Evolutionary conservation across 2,888 invertebrate species (phyloP).

Genomic region (Colostygia pectinataria): DNA sequence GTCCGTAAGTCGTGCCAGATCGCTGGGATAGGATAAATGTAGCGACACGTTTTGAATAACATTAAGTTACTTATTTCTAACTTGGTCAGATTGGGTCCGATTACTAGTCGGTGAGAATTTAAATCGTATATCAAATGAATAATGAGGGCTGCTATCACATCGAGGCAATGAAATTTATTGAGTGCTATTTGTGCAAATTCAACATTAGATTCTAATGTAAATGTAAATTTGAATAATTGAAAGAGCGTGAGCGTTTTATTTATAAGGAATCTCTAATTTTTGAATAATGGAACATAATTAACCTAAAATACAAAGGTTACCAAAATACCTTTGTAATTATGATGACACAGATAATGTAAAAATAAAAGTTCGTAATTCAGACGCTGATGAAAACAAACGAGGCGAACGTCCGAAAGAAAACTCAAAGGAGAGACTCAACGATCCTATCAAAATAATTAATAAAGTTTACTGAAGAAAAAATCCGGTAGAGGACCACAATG

Average conservation of each 20-base stretch:
- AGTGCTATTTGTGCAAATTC: constrained; percentile 1
- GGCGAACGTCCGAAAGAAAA: constrained; percentile 21
- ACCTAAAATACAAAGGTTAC: too few species aligned
- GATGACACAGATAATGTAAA: constrained; percentile 4
- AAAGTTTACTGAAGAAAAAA: constrained; percentile 34
- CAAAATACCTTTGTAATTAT: not conserved
- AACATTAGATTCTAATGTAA: not conserved
- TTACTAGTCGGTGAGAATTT: constrained; percentile 26
- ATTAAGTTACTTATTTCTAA: constrained; percentile 63
- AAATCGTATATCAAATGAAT: constrained; percentile 26
- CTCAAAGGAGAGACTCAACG: constrained; percentile 27
- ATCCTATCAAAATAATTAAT: constrained; percentile 33
- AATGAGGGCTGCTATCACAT: constrained; percentile 18
- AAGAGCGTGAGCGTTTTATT: not conserved
- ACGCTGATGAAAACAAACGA: constrained; percentile 15
- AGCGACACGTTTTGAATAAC: constrained; percentile 77
- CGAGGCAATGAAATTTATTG: constrained; percentile 16
- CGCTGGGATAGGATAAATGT: constrained; percentile 75
- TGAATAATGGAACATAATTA: too few species aligned
- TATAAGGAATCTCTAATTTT: too few species aligned
- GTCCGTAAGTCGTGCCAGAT: constrained; percentile 75
- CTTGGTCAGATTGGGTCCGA: constrained; percentile 51
- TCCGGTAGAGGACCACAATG: constrained; percentile 50
- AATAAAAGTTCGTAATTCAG: constrained; percentile 17
- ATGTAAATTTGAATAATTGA: not conserved